These are phyloP conservation scores for Melopsittacus undulatus DNA, from an alignment of 2,797 vertebrate species.

Conservation along the genomic window DNA sequence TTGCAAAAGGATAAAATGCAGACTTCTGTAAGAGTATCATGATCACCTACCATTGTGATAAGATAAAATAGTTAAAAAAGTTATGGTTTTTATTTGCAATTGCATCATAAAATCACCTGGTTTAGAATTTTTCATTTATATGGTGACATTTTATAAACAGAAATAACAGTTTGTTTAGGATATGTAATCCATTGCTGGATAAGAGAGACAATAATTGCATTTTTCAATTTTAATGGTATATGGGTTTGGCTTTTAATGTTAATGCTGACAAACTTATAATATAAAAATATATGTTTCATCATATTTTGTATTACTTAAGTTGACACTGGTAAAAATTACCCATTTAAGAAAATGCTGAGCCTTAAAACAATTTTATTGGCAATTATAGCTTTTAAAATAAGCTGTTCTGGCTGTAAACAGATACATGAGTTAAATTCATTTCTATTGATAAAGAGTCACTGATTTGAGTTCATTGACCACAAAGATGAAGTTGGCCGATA, in stretches of 20 bases:
- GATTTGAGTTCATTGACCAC: background rate
- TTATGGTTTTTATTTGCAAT: background rate
- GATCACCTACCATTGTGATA: background rate
- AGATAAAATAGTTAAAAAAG: background rate
- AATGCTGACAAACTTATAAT: background rate
- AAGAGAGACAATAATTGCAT: background rate
- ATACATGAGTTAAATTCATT: background rate
- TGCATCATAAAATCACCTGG: background rate
- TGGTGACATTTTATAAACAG: background rate
- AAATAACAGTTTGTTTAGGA: background rate
- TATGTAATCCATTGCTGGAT: background rate
- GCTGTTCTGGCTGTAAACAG: background rate
- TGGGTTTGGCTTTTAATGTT: background rate
- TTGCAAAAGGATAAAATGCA: background rate
- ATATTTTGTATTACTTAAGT: background rate
- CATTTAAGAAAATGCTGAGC: background rate
- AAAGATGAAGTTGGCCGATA: background rate
- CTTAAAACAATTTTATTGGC: background rate
- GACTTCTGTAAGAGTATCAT: background rate
- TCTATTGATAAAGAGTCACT: background rate
- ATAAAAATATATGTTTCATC: background rate
- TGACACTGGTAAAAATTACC: background rate
- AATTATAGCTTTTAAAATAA: background rate
- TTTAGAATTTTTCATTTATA: background rate
- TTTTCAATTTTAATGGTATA: background rate